Evolutionary conservation across 2,797 vertebrate species (phyloP).

Genomic region (Hemibagrus guttatus): DNA sequence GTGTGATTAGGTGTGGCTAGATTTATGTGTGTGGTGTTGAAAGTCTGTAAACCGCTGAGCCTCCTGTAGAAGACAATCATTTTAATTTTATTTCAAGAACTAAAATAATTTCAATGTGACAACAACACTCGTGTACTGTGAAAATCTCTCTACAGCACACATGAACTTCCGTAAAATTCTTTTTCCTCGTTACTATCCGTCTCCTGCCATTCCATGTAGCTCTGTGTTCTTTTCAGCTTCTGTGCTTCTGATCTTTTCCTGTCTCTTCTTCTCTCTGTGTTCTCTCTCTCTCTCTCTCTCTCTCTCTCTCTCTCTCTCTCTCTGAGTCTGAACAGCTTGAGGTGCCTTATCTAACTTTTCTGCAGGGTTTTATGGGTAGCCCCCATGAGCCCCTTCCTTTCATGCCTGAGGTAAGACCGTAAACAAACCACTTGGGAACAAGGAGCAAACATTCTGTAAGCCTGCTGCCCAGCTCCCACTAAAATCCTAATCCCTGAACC

Average conservation of each 20-base stretch:
- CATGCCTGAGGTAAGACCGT: constrained; percentile 35
- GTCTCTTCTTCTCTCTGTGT: constrained; percentile 39
- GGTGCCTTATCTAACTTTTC: constrained; percentile 71
- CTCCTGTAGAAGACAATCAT: not conserved
- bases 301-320: constrained; percentile 46
- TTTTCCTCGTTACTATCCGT: not conserved
- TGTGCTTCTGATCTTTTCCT: constrained; percentile 11
- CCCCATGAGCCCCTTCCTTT: constrained; percentile 26
- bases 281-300: constrained; percentile 52
- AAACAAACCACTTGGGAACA: not conserved
- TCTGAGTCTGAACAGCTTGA: constrained; percentile 73
- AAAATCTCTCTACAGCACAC: not conserved
- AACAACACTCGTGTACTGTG: not conserved
- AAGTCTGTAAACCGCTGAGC: not conserved
- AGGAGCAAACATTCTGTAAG: not conserved
- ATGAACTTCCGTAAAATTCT: not conserved
- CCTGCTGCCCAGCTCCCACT: constrained; percentile 29
- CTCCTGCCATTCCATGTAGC: not conserved
- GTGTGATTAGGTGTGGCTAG: not conserved
- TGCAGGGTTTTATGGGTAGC: constrained; percentile 41
- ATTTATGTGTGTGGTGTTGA: not conserved
- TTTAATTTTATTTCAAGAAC: not conserved
- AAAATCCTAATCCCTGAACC: constrained; percentile 15
- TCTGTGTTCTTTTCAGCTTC: constrained; percentile 8
- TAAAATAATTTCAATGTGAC: not conserved